phyloP scores from a whole-genome alignment of 2,113 vertebrate species.

The Macquaria australasica region DNA sequence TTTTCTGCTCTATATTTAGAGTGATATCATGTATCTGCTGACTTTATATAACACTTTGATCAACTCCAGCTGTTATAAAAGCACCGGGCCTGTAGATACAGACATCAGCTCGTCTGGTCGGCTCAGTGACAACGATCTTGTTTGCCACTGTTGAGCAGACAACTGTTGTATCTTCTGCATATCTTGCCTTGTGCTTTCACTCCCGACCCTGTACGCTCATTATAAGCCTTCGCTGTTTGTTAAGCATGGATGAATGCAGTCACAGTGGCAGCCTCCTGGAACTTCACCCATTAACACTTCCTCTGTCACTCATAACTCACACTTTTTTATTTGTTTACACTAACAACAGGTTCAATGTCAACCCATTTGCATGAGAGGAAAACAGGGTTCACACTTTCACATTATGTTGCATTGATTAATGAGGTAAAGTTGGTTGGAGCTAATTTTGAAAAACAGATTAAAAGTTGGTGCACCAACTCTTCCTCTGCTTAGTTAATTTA shows the following conservation, averaged over 20 bases:
- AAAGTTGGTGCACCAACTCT: constrained; percentile 31
- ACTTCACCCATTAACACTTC: constrained; percentile 56
- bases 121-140: constrained; percentile 18
- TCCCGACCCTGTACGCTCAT: constrained; percentile 29
- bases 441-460: constrained; percentile 29
- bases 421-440: not conserved
- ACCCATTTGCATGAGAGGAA: constrained; percentile 53
- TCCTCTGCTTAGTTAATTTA: not conserved
- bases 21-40: not conserved
- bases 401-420: constrained; percentile 47
- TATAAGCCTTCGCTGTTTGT: constrained; percentile 46
- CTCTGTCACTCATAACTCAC: constrained; percentile 28
- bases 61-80: not conserved
- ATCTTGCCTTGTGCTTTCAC: not conserved
- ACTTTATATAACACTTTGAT: not conserved
- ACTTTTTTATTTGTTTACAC: constrained; percentile 15
- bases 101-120: not conserved
- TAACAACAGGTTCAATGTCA: constrained; percentile 13
- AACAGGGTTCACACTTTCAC: constrained; percentile 20
- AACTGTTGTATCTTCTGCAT: not conserved
- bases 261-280: constrained; percentile 11
- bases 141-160: not conserved
- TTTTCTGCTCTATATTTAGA: not conserved
- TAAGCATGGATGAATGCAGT: constrained; percentile 52
- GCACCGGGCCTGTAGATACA: not conserved